Evolutionary conservation across 1,140 invertebrate species (phyloP).

Genomic region (Ceratina australensis): DNA sequence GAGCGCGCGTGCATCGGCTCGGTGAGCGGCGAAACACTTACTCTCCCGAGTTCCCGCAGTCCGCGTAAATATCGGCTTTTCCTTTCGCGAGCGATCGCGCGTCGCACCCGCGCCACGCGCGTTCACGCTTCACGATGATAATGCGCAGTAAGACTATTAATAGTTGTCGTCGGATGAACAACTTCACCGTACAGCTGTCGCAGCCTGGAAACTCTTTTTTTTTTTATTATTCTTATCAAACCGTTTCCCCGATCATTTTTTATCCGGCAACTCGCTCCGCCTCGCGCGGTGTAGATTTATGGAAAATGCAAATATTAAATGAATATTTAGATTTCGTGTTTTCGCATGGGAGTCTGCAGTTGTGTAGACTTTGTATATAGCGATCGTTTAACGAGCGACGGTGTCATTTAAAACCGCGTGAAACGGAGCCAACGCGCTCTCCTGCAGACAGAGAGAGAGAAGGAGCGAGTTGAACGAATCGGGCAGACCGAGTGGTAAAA

Average conservation of each 20-base stretch:
- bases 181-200: not conserved
- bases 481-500: constrained; percentile 68
- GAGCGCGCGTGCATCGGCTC: not conserved
- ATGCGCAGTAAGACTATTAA: constrained; percentile 58
- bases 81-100: constrained; percentile 14
- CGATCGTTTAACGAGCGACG: too few relatives aligned
- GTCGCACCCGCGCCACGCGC: constrained; percentile 12
- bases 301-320: too few relatives aligned
- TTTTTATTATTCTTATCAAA: not conserved
- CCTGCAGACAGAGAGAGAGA: not conserved
- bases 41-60: constrained; percentile 21
- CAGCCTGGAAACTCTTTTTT: not conserved
- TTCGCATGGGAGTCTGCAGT: too few relatives aligned
- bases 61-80: constrained; percentile 7
- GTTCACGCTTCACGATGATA: constrained; percentile 51
- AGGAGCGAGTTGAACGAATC: constrained; percentile 11
- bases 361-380: too few relatives aligned
- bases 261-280: too few relatives aligned
- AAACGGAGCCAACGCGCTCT: too few relatives aligned
- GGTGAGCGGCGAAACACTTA: not conserved
- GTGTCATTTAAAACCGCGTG: too few relatives aligned
- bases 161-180: constrained; percentile 27
- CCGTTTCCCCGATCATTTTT: too few relatives aligned
- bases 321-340: too few relatives aligned
- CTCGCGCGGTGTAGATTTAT: too few relatives aligned